Conservation (phyloP, 2,113 vertebrate species). For the Cyanistes caeruleus region DNA sequence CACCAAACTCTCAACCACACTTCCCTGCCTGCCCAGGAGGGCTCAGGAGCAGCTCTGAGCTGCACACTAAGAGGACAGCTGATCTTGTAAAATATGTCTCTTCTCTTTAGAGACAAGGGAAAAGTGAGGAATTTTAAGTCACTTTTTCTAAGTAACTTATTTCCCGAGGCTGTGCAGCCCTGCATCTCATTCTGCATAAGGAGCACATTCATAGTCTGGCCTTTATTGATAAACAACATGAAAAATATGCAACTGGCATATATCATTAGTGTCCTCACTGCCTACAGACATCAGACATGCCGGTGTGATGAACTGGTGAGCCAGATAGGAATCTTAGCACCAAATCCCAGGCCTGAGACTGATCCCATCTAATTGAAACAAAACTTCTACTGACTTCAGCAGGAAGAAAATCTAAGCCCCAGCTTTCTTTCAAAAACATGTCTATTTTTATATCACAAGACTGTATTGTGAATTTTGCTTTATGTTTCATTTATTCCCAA, state of each 20-base stretch:
- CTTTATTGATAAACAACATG: constrained; percentile 42
- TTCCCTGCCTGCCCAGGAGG: neutral
- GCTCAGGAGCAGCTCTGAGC: neutral
- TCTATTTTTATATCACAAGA: neutral
- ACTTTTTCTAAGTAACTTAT: neutral
- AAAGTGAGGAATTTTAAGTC: neutral
- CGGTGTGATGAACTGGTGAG: constrained; percentile 11
- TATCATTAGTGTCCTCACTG: neutral
- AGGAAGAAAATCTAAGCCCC: neutral
- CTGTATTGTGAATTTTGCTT: neutral
- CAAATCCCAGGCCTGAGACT: constrained; percentile 26
- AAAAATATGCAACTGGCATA: constrained; percentile 43
- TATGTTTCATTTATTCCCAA: neutral
- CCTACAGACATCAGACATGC: constrained; percentile 25
- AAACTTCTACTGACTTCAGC: neutral
- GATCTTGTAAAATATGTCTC: neutral
- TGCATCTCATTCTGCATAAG: constrained; percentile 19
- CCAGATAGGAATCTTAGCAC: constrained; percentile 14
- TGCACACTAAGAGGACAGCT: neutral
- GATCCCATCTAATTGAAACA: constrained; percentile 40
- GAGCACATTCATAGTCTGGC: constrained; percentile 17
- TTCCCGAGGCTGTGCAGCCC: neutral
- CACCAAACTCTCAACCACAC: neutral
- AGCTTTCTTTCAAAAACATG: neutral
- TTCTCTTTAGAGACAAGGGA: neutral